Evolutionary conservation across 2,797 vertebrate genomes (phyloP).

Genomic region (Hydrocynus forskahlii): DNA sequence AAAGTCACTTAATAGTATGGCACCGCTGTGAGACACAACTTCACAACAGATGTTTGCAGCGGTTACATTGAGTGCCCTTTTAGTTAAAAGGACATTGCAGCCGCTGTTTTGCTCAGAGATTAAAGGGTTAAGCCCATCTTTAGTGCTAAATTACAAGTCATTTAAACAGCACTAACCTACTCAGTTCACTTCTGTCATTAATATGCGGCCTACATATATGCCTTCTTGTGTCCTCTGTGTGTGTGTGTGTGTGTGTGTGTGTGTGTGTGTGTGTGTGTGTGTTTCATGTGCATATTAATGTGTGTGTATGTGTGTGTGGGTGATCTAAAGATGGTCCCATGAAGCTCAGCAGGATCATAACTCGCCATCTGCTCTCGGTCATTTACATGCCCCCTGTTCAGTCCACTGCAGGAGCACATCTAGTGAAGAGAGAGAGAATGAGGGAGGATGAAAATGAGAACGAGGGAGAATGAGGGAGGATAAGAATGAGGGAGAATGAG

Average conservation of each 20-base stretch:
- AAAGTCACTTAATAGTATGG: no score
- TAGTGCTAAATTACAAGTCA: background rate
- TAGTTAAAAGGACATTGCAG: background rate
- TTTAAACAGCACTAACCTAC: background rate
- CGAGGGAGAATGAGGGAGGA: background rate
- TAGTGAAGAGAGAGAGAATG: background rate
- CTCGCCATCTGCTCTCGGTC: constrained; percentile 36
- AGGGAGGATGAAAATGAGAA: no score
- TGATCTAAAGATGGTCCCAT: constrained; percentile 23
- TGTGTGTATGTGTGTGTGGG: background rate
- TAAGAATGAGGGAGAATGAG: background rate
- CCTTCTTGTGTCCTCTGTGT: background rate
- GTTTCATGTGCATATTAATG: background rate
- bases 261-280: constrained; percentile 10
- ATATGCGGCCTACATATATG: background rate
- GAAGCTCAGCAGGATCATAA: constrained; percentile 8
- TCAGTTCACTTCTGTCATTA: background rate
- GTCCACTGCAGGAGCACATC: background rate
- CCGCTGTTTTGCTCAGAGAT: background rate
- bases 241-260: constrained; percentile 22
- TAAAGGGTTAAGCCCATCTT: background rate
- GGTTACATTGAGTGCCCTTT: background rate
- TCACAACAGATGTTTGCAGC: no score
- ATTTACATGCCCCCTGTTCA: constrained; percentile 32
- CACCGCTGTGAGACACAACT: no score